Percentiles rank a stretch among this genome's conserved stretches.
Conservation (phyloP, 2,113 vertebrate species). For the Rhabdomys dilectus region DNA sequence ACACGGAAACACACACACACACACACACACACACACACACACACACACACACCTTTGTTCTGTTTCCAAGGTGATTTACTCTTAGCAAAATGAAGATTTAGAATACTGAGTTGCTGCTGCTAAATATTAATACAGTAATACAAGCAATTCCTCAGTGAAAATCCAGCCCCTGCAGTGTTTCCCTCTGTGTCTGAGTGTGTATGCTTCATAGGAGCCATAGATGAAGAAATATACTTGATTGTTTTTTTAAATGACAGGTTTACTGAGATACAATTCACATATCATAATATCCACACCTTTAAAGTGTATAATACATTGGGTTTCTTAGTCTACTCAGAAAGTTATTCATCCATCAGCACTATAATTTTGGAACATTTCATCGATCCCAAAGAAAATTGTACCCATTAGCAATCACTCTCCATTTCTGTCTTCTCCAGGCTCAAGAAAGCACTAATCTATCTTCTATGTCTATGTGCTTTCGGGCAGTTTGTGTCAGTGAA, state of each 20-base stretch:
- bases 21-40: neutral
- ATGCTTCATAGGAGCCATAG: neutral
- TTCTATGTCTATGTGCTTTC: slow-evolving; percentile 23
- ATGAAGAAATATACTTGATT: neutral
- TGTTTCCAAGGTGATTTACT: neutral
- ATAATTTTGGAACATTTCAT: slow-evolving; percentile 35
- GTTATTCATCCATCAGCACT: neutral
- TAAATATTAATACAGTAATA: slow-evolving; percentile 25
- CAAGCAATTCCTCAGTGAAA: slow-evolving; percentile 26
- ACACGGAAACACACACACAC: neutral
- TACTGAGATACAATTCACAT: slow-evolving; percentile 31
- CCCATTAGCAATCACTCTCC: slow-evolving; percentile 35
- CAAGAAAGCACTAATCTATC: slow-evolving; percentile 16
- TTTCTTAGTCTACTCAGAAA: slow-evolving; percentile 30
- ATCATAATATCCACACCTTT: slow-evolving; percentile 7
- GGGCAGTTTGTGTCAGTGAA: neutral
- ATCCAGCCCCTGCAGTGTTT: neutral
- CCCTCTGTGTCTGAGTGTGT: neutral
- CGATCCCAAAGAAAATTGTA: slow-evolving; percentile 26
- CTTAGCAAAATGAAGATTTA: slow-evolving; percentile 40
- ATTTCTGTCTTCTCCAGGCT: neutral
- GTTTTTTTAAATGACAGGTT: neutral
- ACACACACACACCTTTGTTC: neutral
- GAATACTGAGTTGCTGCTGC: neutral
- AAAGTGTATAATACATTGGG: neutral